Evolutionary conservation across 2,113 vertebrate genomes (phyloP), one percentile per base, ranked within the genome.

Genomic region (Eonycteris spelaea): DNA sequence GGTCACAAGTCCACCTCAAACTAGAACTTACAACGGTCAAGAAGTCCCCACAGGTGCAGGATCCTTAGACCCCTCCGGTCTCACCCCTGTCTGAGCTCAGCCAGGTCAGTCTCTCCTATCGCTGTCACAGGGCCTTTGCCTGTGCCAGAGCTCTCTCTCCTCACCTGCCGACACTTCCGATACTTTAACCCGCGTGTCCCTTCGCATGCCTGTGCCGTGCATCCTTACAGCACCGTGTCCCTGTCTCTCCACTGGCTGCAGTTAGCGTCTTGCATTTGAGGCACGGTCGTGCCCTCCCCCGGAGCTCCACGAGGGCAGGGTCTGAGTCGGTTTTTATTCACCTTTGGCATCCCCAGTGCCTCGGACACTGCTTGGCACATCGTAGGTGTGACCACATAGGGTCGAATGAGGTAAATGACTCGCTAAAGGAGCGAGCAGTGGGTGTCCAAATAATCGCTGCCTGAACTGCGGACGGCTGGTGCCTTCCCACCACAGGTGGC

Each of bases 361-460:
- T 59, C 3, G 30, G 7, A 26, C 45, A 33, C 51, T 18, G 10
- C 22, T 53, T 45, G 35, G 77, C 51, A 26, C 38, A 1, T 18
- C 7, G 40, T 6, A 61, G 57, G 70, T 19, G 3, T 7, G 33
- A 77, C n/a, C 10, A 13, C 6, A 5, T 3, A 55, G 53, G 15
- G 33, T 2, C 16, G 35, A 48, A 24, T 57, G 61, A 19, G 55
- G 35, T 26, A 6, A n/a, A 40, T 10, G 8, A 28, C 38, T 24
- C 6, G 7, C 38, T 22, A 0, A 24, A 3, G 11, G 19, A 33
- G 28, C 1, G 53, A 24, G 12, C 35, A 3, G 8, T 0, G 1
- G 15, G 3, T 1, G 2, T 22, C 30, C 40, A 16, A 4, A 3
- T 13, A 28, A 2, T 0, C 3, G 15, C 35, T 51, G 59, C 35